phyloP scores from a whole-genome alignment of 2,888 invertebrate species.

The Chymomyza fuscimana region DNA sequence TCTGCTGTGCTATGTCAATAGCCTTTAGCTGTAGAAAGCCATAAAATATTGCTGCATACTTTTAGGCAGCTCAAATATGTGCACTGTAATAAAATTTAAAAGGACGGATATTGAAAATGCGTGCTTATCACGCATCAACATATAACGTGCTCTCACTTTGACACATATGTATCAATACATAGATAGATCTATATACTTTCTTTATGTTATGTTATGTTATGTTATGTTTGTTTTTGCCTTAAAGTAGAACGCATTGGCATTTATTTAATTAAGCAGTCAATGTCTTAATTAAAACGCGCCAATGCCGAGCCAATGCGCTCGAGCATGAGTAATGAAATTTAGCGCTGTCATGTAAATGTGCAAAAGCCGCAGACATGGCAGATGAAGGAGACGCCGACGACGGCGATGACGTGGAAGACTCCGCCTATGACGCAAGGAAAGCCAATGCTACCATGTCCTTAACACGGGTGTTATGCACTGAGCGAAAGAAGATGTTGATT shows the following conservation, averaged over 20 bases:
- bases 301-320: neutral
- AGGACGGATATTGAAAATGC: conserved; percentile 53
- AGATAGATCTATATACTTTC: neutral
- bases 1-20: neutral
- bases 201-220: neutral
- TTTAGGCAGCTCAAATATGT: conserved; percentile 37
- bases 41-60: conserved; percentile 17
- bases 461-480: neutral
- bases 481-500: neutral
- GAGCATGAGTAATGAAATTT: conserved; percentile 52
- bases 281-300: conserved; percentile 59
- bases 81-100: conserved; percentile 60
- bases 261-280: conserved; percentile 62
- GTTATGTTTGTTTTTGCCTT: neutral
- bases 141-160: neutral
- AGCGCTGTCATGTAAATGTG: conserved; percentile 56
- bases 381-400: conserved; percentile 32
- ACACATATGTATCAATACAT: neutral
- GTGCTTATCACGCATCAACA: neutral
- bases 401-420: conserved; percentile 20
- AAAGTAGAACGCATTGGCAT: neutral
- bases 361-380: neutral
- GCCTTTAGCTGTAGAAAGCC: neutral
- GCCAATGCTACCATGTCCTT: neutral
- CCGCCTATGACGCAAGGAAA: neutral